phyloP scores from a whole-genome alignment of 2,888 invertebrate genomes.

The Sabatieria punctata region DNA sequence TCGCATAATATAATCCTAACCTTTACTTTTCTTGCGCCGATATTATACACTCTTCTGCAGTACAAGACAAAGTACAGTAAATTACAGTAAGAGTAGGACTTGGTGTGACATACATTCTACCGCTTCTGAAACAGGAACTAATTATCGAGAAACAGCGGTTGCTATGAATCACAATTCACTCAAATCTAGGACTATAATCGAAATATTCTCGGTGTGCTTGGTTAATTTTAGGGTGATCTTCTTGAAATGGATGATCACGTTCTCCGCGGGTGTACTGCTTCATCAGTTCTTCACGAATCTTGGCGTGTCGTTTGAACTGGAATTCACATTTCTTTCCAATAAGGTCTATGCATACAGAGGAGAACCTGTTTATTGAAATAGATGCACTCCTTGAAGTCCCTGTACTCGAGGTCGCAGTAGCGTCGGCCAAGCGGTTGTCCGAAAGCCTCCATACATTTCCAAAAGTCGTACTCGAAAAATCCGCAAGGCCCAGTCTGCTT shows the following conservation, averaged over 20 bases:
- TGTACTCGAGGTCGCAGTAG: slow-evolving; percentile 27
- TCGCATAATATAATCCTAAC: too few relatives aligned
- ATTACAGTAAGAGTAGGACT: too few relatives aligned
- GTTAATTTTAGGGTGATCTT: slow-evolving; percentile 15
- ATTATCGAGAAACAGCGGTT: too few relatives aligned
- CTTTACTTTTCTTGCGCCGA: too few relatives aligned
- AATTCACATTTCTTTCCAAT: too few relatives aligned
- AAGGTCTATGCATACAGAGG: slow-evolving; percentile 8
- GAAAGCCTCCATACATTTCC: slow-evolving; percentile 27
- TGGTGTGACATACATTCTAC: too few relatives aligned
- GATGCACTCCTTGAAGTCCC: slow-evolving; percentile 26
- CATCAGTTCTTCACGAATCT: slow-evolving; percentile 21
- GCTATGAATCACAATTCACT: too few relatives aligned
- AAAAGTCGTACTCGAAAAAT: slow-evolving; percentile 27
- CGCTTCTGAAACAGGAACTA: too few relatives aligned
- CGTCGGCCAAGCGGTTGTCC: slow-evolving; percentile 25
- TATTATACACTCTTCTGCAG: too few relatives aligned
- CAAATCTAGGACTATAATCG: background rate
- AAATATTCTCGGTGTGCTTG: slow-evolving; percentile 27
- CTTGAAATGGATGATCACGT: slow-evolving; percentile 16
- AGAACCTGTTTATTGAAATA: slow-evolving; percentile 19
- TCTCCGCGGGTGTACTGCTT: slow-evolving; percentile 24
- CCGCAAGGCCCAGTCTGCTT: too few relatives aligned
- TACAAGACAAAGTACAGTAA: too few relatives aligned
- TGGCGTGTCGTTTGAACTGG: slow-evolving; percentile 10